phyloP scores from a whole-genome alignment of 1,140 invertebrate species.

The Papilio polytes region DNA sequence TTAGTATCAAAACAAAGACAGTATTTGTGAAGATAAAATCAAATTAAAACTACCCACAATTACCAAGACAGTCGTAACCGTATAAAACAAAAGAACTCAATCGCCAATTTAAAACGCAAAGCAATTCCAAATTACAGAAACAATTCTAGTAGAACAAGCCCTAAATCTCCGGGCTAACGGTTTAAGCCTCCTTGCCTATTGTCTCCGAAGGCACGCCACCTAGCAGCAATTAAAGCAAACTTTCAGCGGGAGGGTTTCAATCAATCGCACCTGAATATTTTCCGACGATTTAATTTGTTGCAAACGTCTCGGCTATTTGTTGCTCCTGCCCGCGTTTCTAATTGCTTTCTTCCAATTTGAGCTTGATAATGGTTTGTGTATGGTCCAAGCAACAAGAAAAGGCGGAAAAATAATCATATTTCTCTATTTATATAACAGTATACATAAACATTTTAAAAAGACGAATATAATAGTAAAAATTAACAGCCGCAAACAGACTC shows the following conservation, averaged over 20 bases:
- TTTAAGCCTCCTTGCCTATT: conserved; percentile 11
- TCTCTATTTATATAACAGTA: too few species aligned
- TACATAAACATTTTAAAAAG: too few species aligned
- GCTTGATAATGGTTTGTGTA: conserved; percentile 57
- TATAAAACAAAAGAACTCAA: neutral
- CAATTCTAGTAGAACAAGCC: conserved; percentile 1
- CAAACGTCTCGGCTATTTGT: conserved; percentile 58
- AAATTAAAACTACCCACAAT: neutral
- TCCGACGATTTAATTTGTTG: conserved; percentile 52
- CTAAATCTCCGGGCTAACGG: conserved; percentile 6
- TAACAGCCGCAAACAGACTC: too few species aligned
- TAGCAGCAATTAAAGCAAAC: conserved; percentile 19
- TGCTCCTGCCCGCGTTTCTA: conserved; percentile 55
- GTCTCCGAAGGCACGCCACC: neutral
- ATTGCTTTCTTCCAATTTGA: conserved; percentile 74
- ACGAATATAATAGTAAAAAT: too few species aligned
- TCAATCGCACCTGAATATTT: conserved; percentile 38
- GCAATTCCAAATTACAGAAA: conserved; percentile 20
- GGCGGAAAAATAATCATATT: neutral
- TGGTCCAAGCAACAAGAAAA: conserved; percentile 40
- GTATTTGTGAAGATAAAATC: neutral
- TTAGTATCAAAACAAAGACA: neutral
- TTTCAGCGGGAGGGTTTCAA: conserved; percentile 2
- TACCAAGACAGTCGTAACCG: neutral
- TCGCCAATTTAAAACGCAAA: conserved; percentile 1